Evolutionary conservation across 2,113 vertebrate genomes (phyloP).

Genomic region (Centropus unirufus): DNA sequence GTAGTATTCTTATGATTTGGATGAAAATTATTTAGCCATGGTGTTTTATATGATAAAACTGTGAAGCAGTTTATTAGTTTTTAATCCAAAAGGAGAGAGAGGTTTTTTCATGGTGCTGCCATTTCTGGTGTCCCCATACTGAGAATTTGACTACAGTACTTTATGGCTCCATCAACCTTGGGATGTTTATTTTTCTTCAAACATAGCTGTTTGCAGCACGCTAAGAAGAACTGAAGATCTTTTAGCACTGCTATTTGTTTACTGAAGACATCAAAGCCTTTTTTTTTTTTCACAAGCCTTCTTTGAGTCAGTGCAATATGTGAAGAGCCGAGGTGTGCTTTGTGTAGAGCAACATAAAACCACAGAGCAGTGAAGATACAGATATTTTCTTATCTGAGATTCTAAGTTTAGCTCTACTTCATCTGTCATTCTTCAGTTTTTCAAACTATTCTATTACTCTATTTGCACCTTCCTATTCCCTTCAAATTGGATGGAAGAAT

Average conservation of each 20-base stretch:
- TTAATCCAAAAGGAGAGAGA: not conserved
- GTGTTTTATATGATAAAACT: not conserved
- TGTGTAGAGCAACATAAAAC: not conserved
- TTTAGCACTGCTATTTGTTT: slow-evolving; percentile 53
- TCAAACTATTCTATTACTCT: not conserved
- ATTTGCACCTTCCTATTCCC: not conserved
- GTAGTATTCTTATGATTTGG: not conserved
- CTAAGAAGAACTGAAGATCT: slow-evolving; percentile 36
- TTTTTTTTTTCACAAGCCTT: not conserved
- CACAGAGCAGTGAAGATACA: not conserved
- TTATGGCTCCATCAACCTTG: slow-evolving; percentile 31
- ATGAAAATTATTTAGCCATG: not conserved
- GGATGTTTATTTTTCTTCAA: slow-evolving; percentile 50
- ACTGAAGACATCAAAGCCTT: slow-evolving; percentile 50
- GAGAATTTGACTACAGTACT: not conserved
- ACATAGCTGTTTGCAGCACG: slow-evolving; percentile 28
- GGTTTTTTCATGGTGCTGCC: not conserved
- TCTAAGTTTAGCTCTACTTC: slow-evolving; percentile 5
- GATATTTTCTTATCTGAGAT: not conserved
- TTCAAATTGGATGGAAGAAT: not conserved
- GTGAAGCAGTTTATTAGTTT: not conserved
- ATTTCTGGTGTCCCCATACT: not conserved
- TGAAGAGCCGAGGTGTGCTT: not conserved
- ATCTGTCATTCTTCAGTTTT: not conserved
- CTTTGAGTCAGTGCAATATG: not conserved